Evolutionary conservation across 1,140 invertebrate genomes (phyloP), one percentile per base, ranked within the genome.

Genomic region (Drosophila cardini): DNA sequence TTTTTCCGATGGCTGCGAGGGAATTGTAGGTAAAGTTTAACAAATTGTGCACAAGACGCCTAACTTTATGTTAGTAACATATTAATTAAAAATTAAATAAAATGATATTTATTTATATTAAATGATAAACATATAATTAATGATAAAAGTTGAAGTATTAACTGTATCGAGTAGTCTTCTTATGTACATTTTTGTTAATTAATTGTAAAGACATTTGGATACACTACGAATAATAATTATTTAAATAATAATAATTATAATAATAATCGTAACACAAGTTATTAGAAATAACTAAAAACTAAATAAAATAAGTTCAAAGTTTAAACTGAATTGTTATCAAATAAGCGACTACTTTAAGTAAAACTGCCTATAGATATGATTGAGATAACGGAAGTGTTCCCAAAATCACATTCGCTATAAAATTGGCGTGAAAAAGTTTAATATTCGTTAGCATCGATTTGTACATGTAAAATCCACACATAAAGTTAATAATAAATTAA

Each of bases 271-370:
- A 26, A 26, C 21, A 26, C 58, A 63, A 84, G 84, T 87, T 87
- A 87, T 87, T 87, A 68, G 76, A 87, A 87, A 87, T 87, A 87
- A 90, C 84, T 87, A 67, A 87, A 87, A 87, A 87, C 50, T 71
- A 75, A 71, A 52, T 53, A 15, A 55, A 71, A 64, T 43, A 55
- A 78, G 36, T 64, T 68, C 46, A 58, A 76, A 60, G 16, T 38
- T 58, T 57, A 58, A 63, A 76, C 58, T 72, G 46, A 76, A 65
- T 76, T 64, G 68, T 58, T 53, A 46, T 64, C 53, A 40, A 45
- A 40, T 76, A 71, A 71, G 68, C 67, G 77, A 58, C 53, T 76
- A 77, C 57, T 69, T 45, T 71, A 77, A 78, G 64, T 53, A 63
- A 63, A 40, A 63, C 21, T 53, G 48, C 61, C 48, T 63, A 63